Conservation (phyloP, 2,797 vertebrate genomes). For the Smutsia temminckii region DNA sequence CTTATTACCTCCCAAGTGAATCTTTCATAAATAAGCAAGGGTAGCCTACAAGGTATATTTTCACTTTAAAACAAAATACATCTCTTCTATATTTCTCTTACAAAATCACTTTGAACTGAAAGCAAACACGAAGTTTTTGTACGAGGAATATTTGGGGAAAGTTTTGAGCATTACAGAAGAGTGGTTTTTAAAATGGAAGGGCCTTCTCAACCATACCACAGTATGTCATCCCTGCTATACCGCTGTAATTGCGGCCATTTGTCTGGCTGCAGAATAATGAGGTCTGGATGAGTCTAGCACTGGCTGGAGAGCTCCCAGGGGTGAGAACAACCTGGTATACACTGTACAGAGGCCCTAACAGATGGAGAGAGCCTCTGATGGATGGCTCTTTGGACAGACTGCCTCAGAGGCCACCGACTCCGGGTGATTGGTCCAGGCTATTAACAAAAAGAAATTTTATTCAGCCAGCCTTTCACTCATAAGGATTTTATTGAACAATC, state of each 20-base stretch:
- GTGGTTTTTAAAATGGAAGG: conserved; percentile 6
- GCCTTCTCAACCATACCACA: neutral
- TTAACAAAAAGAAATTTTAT: neutral
- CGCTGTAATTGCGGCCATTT: conserved; percentile 36
- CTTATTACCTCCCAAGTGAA: neutral
- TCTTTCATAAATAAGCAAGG: neutral
- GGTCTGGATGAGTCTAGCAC: neutral
- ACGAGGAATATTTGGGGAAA: conserved; percentile 16
- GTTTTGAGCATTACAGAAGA: neutral
- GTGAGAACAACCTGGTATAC: neutral
- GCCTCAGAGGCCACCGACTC: neutral
- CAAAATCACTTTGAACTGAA: neutral
- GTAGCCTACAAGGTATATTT: neutral
- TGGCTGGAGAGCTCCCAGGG: conserved; percentile 44
- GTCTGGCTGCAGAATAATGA: conserved; percentile 15
- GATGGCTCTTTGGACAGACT: neutral
- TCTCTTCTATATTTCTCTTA: neutral
- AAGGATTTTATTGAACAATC: neutral
- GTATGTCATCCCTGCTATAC: neutral
- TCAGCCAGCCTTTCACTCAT: neutral
- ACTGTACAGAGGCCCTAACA: neutral
- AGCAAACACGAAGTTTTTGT: neutral
- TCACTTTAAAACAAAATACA: neutral
- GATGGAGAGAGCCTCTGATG: neutral
- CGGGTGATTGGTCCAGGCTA: neutral